Conservation (phyloP, 2,888 invertebrate species). For the Leptura quadrifasciata region DNA sequence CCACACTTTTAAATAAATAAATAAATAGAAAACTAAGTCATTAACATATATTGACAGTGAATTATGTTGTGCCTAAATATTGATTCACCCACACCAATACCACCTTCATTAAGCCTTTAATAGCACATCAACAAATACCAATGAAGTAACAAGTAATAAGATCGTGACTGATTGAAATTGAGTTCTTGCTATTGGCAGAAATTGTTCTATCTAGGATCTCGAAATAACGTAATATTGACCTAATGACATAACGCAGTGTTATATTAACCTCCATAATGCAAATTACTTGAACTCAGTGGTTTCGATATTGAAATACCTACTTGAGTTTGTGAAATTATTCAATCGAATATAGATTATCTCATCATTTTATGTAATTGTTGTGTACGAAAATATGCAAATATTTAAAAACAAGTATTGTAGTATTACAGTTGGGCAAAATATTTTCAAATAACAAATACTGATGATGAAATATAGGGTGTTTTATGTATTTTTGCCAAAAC, state of each 20-base stretch:
- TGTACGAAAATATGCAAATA: background rate
- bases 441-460: background rate
- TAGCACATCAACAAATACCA: background rate
- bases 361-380: background rate
- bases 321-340: background rate
- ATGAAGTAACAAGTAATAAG: background rate
- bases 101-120: background rate
- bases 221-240: constrained; percentile 24
- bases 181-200: background rate
- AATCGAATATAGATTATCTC: background rate
- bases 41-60: too few relatives aligned
- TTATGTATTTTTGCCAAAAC: too few relatives aligned
- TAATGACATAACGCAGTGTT: constrained; percentile 27
- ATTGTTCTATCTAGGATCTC: background rate
- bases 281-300: background rate
- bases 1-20: too few relatives aligned
- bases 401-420: background rate
- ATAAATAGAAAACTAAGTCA: too few relatives aligned
- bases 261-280: background rate
- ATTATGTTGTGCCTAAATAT: background rate
- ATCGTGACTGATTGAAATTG: background rate
- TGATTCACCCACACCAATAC: background rate
- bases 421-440: background rate
- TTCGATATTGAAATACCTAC: background rate
- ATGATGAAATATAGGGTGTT: too few relatives aligned